These are phyloP conservation scores for Choloepus didactylus DNA, from an alignment of 2,797 vertebrate genomes.

Conservation along the genomic window DNA sequence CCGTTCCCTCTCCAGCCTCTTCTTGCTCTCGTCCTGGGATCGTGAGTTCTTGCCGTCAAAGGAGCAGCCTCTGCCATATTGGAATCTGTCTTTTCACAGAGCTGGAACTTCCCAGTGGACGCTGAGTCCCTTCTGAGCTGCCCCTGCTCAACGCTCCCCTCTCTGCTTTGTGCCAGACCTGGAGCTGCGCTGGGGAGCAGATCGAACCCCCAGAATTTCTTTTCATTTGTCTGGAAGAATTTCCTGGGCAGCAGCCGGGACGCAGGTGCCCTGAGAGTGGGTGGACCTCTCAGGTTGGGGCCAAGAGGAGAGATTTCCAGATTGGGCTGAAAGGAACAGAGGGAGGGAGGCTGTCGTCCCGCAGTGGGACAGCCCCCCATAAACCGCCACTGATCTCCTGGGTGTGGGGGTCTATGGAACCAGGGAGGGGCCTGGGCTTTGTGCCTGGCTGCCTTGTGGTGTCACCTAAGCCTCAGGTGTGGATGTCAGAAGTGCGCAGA, in stretches of 20 bases:
- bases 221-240: fast-evolving
- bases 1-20: background rate
- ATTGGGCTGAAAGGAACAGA: background rate
- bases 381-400: background rate
- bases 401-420: background rate
- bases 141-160: background rate
- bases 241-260: background rate
- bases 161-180: background rate
- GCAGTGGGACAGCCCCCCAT: too few relatives aligned
- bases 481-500: background rate
- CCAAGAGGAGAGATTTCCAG: background rate
- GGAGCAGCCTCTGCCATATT: too few relatives aligned
- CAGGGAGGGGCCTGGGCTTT: background rate
- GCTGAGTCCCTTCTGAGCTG: too few relatives aligned
- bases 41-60: too few relatives aligned
- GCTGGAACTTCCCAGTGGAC: background rate
- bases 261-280: background rate
- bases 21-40: background rate
- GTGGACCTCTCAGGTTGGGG: background rate
- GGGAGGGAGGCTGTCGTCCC: fast-evolving
- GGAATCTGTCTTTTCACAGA: background rate
- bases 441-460: background rate
- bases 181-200: background rate
- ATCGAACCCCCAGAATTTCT: background rate
- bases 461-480: too few relatives aligned